Evolutionary conservation across 2,888 invertebrate species (phyloP), one percentile per base, ranked within the genome.

Genomic region (Salticus scenicus): DNA sequence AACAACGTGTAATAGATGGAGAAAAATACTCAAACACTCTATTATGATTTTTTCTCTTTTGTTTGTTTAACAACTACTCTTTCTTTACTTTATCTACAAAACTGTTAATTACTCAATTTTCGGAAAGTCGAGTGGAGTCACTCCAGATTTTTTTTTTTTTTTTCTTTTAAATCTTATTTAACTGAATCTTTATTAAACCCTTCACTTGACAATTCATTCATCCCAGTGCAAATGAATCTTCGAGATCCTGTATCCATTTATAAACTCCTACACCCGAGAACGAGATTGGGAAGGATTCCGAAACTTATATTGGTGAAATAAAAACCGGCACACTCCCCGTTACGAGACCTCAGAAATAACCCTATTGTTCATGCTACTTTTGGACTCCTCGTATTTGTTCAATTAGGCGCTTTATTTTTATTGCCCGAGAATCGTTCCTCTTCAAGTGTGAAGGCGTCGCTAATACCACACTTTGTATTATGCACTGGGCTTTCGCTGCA

Each of bases 181-280:
- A n/a, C n/a, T n/a, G n/a, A 47, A 47, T 47, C 17, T 47, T 14
- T 17, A 47, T 17, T 14, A 17, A 47, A 5, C 17, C 17, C 2
- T 17, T 47, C 14, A 47, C 7, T 47, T 47, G 17, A 17, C 2
- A 7, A 47, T 7, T 47, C 42, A 47, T 47, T 37, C 28, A 41
- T 28, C 67, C 24, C 24, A 24, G 24, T 57, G 57, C 57, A 57
- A 57, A 24, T 57, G 4, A 57, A 57, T 57, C 57, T 24, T 31
- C n/a, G 31, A 78, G 28, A 41, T 63, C 70, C 70, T 57, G 71
- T 14, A 71, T 64, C 71, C 64, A 71, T 71, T 78, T 78, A 64
- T 64, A 28, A 20, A 67, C 57, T 69, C n/a, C 57, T 12, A 57
- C 57, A 20, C 24, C 57, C 37, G 4, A 7, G 37, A 4, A 7